Conservation (phyloP, 2,797 vertebrate species). For the Thunnus albacares region DNA sequence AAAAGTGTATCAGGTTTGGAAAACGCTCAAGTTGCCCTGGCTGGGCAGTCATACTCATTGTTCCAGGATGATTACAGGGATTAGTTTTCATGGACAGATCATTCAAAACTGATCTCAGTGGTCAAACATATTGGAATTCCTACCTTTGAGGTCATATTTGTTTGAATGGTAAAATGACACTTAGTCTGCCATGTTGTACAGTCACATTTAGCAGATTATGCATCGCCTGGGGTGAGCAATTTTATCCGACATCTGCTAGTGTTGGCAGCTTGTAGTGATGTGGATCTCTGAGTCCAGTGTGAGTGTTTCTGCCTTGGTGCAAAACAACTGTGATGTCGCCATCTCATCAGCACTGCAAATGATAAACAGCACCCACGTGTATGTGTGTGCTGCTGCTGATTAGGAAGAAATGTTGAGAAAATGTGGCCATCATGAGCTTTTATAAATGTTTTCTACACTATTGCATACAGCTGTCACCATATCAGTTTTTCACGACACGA, state of each 20-base stretch:
- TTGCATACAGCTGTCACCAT: background rate
- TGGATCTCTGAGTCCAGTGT: background rate
- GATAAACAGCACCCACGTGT: background rate
- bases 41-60: background rate
- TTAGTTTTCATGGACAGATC: background rate
- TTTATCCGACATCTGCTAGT: conserved; percentile 6
- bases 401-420: background rate
- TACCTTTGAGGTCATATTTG: background rate
- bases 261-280: background rate
- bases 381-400: background rate
- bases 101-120: background rate
- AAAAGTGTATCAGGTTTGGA: background rate
- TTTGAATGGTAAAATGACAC: background rate
- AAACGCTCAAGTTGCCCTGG: background rate
- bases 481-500: too few species aligned
- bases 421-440: background rate
- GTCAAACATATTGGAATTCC: background rate
- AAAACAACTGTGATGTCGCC: background rate
- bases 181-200: background rate
- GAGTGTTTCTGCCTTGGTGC: background rate
- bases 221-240: conserved; percentile 12
- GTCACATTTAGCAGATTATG: background rate
- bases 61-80: conserved; percentile 9
- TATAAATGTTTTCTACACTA: background rate
- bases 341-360: background rate